phyloP scores from a whole-genome alignment of 2,797 vertebrate species.

The Lepilemur septentrionalis region DNA sequence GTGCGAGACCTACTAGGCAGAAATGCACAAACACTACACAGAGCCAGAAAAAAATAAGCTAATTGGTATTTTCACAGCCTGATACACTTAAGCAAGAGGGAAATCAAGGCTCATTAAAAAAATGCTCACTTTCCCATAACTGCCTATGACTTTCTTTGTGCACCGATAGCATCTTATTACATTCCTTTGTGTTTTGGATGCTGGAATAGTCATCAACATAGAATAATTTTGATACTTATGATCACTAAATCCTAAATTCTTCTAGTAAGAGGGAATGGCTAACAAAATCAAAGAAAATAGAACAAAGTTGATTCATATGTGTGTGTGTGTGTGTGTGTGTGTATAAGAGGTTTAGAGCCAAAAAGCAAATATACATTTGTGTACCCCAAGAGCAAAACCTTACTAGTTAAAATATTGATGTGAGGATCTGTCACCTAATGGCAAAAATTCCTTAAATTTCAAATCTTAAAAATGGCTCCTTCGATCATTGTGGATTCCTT shows the following conservation, averaged over 20 bases:
- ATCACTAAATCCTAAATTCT: conserved; percentile 64
- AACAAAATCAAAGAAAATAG: conserved; percentile 69
- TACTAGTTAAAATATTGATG: conserved; percentile 51
- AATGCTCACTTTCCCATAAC: conserved; percentile 42
- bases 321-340: not conserved
- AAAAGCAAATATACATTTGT: conserved; percentile 44
- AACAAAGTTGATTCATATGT: not conserved
- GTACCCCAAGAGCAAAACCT: conserved; percentile 61
- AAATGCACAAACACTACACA: not conserved
- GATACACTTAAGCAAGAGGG: conserved; percentile 52
- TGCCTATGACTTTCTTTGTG: conserved; percentile 30
- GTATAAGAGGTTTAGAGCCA: conserved; percentile 8
- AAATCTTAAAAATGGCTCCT: not conserved
- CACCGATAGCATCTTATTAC: not conserved
- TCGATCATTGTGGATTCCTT: not conserved
- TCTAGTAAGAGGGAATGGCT: conserved; percentile 22
- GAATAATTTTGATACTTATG: conserved; percentile 23
- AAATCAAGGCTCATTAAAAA: conserved; percentile 53
- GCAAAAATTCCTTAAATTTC: conserved; percentile 52
- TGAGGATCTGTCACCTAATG: not conserved
- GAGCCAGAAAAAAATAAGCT: not conserved
- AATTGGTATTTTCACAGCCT: conserved; percentile 62
- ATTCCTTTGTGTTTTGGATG: conserved; percentile 40
- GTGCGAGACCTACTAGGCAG: not conserved
- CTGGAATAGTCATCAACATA: conserved; percentile 51